Evolutionary conservation across 2,797 vertebrate genomes (phyloP).

Genomic region (Rousettus madagascariensis): DNA sequence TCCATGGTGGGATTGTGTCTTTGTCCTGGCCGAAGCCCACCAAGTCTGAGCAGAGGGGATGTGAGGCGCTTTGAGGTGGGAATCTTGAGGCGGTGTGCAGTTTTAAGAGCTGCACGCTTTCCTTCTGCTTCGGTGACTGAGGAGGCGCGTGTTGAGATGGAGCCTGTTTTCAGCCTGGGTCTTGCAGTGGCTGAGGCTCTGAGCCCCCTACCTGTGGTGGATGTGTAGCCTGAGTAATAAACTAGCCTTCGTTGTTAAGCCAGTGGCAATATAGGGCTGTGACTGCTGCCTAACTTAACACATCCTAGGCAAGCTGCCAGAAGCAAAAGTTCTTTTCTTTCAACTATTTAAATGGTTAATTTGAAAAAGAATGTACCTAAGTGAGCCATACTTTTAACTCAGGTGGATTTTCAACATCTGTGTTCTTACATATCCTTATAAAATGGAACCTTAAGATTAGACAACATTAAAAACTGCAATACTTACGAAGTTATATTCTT

Average conservation of each 20-base stretch:
- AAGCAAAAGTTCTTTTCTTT: not conserved
- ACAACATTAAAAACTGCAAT: not conserved
- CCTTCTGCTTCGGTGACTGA: not conserved
- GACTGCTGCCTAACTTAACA: not conserved
- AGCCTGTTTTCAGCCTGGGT: not conserved
- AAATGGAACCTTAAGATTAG: not conserved
- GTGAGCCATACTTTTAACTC: not conserved
- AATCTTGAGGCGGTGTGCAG: not conserved
- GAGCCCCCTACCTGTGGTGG: too few species aligned
- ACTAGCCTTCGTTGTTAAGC: not conserved
- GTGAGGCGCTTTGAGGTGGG: not conserved
- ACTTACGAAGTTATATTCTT: not conserved
- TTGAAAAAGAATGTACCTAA: not conserved
- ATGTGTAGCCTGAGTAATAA: not conserved
- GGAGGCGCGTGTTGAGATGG: not conserved
- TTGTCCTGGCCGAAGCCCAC: not conserved
- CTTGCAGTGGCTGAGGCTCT: not conserved
- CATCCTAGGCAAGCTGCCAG: not conserved
- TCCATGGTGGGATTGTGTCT: accelerated
- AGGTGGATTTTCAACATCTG: not conserved
- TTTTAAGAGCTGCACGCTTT: not conserved
- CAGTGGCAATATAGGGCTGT: not conserved
- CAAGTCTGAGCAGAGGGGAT: not conserved
- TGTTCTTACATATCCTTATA: not conserved
- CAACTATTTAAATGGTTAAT: not conserved